Conservation (phyloP, 1,140 invertebrate genomes). For the Drosophila leontia region DNA sequence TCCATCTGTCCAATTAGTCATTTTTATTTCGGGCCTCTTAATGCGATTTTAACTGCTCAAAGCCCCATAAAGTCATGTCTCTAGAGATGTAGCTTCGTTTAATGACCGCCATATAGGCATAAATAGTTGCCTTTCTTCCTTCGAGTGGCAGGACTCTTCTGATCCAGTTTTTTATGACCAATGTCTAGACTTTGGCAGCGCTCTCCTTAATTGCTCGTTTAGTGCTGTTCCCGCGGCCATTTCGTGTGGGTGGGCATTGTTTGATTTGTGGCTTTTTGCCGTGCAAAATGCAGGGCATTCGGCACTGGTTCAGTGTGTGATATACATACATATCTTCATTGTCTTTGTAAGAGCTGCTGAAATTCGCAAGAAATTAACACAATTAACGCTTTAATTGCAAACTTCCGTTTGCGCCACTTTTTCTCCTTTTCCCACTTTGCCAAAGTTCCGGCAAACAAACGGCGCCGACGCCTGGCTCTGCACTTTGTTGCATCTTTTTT, state of each 20-base stretch:
- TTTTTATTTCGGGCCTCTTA: constrained; percentile 66
- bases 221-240: constrained; percentile 39
- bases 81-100: constrained; percentile 36
- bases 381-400: constrained; percentile 82
- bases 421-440: constrained; percentile 36
- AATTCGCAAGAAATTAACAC: constrained; percentile 81
- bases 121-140: constrained; percentile 47
- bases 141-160: constrained; percentile 44
- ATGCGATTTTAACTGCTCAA: constrained; percentile 72
- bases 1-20: constrained; percentile 81
- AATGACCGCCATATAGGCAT: constrained; percentile 58
- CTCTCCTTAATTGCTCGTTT: constrained; percentile 69
- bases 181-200: constrained; percentile 62
- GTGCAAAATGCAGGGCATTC: constrained; percentile 6
- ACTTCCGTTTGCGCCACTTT: constrained; percentile 76
- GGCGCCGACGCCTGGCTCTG: constrained; percentile 24
- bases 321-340: constrained; percentile 11
- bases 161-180: constrained; percentile 48
- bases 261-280: constrained; percentile 37
- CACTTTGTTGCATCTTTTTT: constrained; percentile 50
- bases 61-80: constrained; percentile 59
- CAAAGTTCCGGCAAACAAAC: constrained; percentile 64
- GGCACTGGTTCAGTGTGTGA: constrained; percentile 29
- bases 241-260: constrained; percentile 34
- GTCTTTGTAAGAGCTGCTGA: constrained; percentile 37